Percentiles rank a stretch among this genome's conserved stretches.
Conservation (phyloP, 2,797 vertebrate species). For the Tolypeutes matacus region DNA sequence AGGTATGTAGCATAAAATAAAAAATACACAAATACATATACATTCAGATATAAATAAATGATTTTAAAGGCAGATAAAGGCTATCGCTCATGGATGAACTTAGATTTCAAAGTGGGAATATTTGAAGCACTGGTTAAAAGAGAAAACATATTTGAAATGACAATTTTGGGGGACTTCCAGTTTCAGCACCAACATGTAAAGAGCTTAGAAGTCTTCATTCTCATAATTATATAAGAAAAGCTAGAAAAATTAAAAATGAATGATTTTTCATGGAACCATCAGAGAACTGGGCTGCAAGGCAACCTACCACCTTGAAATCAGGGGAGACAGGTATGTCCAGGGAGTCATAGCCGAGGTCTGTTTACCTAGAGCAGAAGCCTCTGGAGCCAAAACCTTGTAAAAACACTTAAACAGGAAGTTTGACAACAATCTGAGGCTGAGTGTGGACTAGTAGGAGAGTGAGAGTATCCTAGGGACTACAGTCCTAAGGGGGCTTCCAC, state of each 20-base stretch:
- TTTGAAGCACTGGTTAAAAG: slow-evolving; percentile 18
- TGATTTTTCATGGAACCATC: neutral
- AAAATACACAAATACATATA: neutral
- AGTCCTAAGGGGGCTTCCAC: neutral
- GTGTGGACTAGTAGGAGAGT: neutral
- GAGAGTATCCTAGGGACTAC: neutral
- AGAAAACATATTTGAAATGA: neutral
- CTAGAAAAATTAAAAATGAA: neutral
- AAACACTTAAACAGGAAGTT: neutral
- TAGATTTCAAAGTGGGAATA: neutral
- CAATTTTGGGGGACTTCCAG: neutral
- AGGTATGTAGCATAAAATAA: neutral
- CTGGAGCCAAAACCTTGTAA: neutral
- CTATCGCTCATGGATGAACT: neutral
- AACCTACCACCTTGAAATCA: neutral
- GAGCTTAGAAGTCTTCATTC: neutral
- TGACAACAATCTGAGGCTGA: neutral
- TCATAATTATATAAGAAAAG: neutral
- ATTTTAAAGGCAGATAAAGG: neutral
- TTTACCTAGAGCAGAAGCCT: neutral
- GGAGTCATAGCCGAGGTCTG: neutral
- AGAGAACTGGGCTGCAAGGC: neutral
- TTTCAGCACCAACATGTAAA: neutral
- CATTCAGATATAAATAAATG: neutral
- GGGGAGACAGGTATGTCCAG: neutral